Evolutionary conservation across 2,113 vertebrate species (phyloP).

Genomic region (Plecturocebus donacophilus): DNA sequence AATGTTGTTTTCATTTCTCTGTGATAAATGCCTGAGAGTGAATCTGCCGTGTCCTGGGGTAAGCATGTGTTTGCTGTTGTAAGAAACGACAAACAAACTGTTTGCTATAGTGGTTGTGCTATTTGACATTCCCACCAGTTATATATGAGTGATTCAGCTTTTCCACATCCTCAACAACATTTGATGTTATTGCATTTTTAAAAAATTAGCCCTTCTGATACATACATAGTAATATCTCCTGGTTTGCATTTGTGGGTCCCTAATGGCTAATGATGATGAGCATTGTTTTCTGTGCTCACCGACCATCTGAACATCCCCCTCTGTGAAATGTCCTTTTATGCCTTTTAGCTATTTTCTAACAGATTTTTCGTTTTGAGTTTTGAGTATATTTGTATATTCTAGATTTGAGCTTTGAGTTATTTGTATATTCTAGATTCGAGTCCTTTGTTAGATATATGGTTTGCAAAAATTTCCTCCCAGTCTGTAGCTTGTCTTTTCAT

Average conservation of each 20-base stretch:
- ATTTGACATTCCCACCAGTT: neutral
- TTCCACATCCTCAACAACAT: too few relatives aligned
- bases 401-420: neutral
- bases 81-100: too few relatives aligned
- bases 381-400: neutral
- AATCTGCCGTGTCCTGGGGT: fast-evolving
- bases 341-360: neutral
- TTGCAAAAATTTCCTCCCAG: neutral
- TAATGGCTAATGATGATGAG: fast-evolving
- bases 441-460: neutral
- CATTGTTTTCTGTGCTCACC: fast-evolving
- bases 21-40: neutral
- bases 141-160: fast-evolving
- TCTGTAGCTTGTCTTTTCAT: too few relatives aligned
- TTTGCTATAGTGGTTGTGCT: neutral
- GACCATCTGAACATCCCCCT: neutral
- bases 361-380: neutral
- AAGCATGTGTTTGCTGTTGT: neutral
- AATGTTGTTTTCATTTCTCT: neutral
- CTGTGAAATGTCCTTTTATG: neutral
- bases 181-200: too few relatives aligned
- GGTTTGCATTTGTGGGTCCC: neutral
- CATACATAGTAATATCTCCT: fast-evolving
- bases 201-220: too few relatives aligned
- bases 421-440: neutral